A percentile compares a stretch with the other conserved stretches of the same genome.
phyloP scores from a whole-genome alignment of 2,113 vertebrate species.

The Monopterus albus region DNA sequence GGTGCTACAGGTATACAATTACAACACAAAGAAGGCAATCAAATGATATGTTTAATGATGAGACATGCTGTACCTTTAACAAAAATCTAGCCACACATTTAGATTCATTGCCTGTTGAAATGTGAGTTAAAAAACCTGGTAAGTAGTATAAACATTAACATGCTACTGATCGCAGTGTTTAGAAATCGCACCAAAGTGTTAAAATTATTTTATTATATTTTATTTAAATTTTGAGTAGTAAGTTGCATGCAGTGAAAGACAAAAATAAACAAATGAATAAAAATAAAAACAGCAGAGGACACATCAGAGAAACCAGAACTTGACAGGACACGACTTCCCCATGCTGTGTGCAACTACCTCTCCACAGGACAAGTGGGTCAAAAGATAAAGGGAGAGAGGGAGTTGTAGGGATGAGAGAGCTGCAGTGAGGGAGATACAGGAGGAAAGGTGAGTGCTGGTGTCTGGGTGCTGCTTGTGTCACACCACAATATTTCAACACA shows the following conservation, averaged over 20 bases:
- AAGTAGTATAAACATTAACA: slow-evolving; percentile 4
- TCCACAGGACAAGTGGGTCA: slow-evolving; percentile 84
- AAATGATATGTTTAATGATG: no score
- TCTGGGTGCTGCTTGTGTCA: slow-evolving; percentile 15
- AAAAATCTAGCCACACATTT: neutral
- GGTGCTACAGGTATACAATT: slow-evolving; percentile 11
- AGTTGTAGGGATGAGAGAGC: slow-evolving; percentile 96
- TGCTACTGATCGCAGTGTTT: slow-evolving; percentile 42
- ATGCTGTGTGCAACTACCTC: slow-evolving; percentile 86
- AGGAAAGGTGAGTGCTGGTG: slow-evolving; percentile 48
- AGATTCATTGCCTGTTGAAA: neutral
- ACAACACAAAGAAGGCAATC: no score
- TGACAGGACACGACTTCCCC: slow-evolving; percentile 46
- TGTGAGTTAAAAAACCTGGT: neutral
- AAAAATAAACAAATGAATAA: neutral
- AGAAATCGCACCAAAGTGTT: slow-evolving; percentile 13
- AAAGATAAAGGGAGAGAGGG: slow-evolving; percentile 99
- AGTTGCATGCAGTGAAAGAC: slow-evolving; percentile 45
- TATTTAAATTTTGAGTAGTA: neutral
- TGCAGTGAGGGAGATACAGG: slow-evolving; percentile 85
- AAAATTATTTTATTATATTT: no score
- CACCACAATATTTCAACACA: slow-evolving; percentile 14
- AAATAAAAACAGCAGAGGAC: slow-evolving; percentile 10
- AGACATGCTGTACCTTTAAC: slow-evolving; percentile 14
- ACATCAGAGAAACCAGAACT: slow-evolving; percentile 9